Base-by-base conservation (phyloP, 2,113 vertebrate genomes). In the Neotragus moschatus region DNA sequence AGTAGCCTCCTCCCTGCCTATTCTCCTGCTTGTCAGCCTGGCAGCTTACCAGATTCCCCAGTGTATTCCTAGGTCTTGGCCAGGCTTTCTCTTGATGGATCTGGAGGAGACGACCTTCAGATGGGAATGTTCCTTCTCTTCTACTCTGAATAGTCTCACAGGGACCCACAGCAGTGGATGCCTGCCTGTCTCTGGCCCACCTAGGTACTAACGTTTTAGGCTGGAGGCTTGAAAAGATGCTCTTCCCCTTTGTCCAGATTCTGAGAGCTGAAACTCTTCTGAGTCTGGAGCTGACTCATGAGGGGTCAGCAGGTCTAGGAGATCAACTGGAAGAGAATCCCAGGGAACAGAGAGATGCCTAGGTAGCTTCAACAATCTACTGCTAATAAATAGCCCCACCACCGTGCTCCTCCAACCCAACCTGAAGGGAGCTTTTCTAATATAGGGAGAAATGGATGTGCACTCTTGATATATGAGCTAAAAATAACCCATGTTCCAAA, bases 401-500 rank as follows among this genome's bases (percentile, higher is more conserved):
- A 5, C 25, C 1, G 2, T 58, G 89, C 70, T 82, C 97, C 87
- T 96, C 88, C 66, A 80, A n/a, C 39, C 77, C 36, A 90, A 70
- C 94, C 98, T 90, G 87, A 97, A 98, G 97, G 97, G 97, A 98
- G 93, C 70, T 97, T 87, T 93, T 30, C 90, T 0, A 47, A 86
- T 97, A 66, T 77, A 93, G 94, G 93, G 92, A 97, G 94, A 97
- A 97, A 58, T 97, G 92, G 84, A 96, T 86, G 95, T n/a, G 45
- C 95, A 92, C 98, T 85, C 26, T 97, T 98, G 97, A 97, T 98
- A 98, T 96, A 93, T 94, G 97, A 96, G 39, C 97, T 99, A 99
- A 99, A 99, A 99, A 99, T 99, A 99, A 93, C 26, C 1, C 2
- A 10, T 98, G 97, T 98, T 98, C 98, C 98, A 98, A 98, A 96